phyloP scores from a whole-genome alignment of 2,797 vertebrate genomes.

The Esox lucius region DNA sequence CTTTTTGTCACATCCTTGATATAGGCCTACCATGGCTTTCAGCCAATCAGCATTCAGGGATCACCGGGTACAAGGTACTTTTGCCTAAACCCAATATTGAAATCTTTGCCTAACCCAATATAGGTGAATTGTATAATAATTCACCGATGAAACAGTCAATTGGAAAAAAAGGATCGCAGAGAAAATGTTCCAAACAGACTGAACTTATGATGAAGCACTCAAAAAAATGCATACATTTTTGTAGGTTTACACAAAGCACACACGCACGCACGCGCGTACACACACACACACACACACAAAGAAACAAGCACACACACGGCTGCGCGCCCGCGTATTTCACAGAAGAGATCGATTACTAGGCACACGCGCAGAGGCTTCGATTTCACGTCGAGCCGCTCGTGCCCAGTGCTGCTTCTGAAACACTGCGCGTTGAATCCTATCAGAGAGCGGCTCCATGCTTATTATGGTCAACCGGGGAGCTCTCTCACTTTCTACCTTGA shows the following conservation, averaged over 20 bases:
- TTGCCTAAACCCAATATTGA: too few species aligned
- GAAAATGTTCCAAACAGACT: too few species aligned
- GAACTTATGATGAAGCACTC: neutral
- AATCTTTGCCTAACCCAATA: too few species aligned
- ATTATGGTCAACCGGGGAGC: neutral
- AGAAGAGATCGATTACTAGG: neutral
- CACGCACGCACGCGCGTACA: neutral
- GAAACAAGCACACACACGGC: neutral
- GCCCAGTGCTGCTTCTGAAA: neutral
- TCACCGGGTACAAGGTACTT: too few species aligned
- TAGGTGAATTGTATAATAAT: too few species aligned
- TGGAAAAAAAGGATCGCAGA: too few species aligned
- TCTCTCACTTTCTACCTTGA: neutral
- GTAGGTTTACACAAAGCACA: constrained; percentile 9
- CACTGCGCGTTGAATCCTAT: neutral
- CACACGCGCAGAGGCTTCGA: neutral
- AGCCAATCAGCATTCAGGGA: too few species aligned
- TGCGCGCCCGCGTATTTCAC: neutral
- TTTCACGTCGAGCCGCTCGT: neutral
- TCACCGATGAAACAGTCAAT: too few species aligned
- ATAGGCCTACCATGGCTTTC: too few species aligned
- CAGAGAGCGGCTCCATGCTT: neutral
- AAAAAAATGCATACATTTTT: constrained; percentile 11
- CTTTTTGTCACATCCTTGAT: too few species aligned
- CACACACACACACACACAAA: neutral